phyloP scores from a whole-genome alignment of 2,797 vertebrate species.

The Novumbra hubbsi region DNA sequence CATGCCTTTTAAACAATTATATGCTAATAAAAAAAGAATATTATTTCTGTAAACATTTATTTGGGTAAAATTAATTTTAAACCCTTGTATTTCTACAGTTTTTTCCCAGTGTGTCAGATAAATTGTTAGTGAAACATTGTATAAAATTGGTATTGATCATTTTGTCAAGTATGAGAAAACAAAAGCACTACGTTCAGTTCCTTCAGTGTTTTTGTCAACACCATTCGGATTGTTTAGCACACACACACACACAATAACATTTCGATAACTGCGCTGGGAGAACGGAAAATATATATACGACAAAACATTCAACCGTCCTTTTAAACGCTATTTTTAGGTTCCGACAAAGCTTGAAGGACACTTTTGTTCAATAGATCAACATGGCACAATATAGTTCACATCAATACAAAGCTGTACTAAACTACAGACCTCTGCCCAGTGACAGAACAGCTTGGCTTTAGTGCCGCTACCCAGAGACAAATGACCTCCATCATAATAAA shows the following conservation, averaged over 20 bases:
- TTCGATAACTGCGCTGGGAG: no score
- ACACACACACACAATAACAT: no score
- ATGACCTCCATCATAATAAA: background rate
- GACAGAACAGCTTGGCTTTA: background rate
- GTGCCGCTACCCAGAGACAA: background rate
- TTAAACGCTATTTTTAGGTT: background rate
- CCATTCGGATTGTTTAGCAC: no score
- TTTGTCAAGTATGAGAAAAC: background rate
- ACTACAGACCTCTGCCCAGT: background rate
- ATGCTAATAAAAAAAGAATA: no score
- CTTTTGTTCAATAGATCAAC: background rate
- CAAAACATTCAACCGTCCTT: background rate
- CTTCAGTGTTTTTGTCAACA: no score
- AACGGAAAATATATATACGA: background rate
- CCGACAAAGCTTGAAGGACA: background rate
- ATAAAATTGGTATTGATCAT: background rate
- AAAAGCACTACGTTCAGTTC: no score
- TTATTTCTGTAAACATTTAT: no score
- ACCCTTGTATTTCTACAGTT: no score
- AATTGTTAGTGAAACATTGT: background rate
- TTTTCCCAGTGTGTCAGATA: background rate
- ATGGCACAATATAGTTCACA: background rate
- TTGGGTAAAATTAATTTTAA: no score
- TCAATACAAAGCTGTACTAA: background rate
- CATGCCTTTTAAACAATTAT: no score